phyloP scores from a whole-genome alignment of 2,797 vertebrate genomes.

The Pelodytes ibericus region DNA sequence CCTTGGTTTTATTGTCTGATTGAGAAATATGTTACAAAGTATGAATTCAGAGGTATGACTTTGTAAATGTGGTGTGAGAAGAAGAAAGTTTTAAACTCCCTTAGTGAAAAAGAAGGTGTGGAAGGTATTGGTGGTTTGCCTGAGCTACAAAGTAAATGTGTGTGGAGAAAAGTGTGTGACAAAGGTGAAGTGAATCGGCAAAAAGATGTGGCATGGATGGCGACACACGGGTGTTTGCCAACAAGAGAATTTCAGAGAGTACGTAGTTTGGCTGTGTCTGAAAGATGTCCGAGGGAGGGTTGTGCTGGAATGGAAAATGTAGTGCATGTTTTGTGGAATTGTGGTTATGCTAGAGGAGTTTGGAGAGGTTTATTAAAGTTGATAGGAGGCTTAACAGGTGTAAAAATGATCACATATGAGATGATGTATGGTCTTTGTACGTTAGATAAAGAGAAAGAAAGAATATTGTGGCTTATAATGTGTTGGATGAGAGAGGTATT shows the following conservation, averaged over 20 bases:
- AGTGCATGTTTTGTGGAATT: not conserved
- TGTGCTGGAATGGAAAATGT: not conserved
- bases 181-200: not conserved
- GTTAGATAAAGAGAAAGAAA: too few species aligned
- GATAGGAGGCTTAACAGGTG: not conserved
- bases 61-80: not conserved
- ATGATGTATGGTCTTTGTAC: not conserved
- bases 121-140: not conserved
- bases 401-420: fast-evolving
- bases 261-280: not conserved
- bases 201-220: not conserved
- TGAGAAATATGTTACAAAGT: not conserved
- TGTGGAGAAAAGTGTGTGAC: not conserved
- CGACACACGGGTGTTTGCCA: not conserved
- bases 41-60: not conserved
- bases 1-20: not conserved
- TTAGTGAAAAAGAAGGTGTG: not conserved
- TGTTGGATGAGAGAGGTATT: not conserved
- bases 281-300: not conserved
- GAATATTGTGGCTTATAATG: not conserved
- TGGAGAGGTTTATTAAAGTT: not conserved
- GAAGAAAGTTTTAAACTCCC: not conserved
- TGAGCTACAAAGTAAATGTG: too few species aligned
- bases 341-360: not conserved
- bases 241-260: not conserved